Percentiles rank a stretch among this genome's conserved stretches.
These are phyloP conservation scores for Torymus auratus DNA, from an alignment of 2,888 invertebrate species.

Conservation along the genomic window DNA sequence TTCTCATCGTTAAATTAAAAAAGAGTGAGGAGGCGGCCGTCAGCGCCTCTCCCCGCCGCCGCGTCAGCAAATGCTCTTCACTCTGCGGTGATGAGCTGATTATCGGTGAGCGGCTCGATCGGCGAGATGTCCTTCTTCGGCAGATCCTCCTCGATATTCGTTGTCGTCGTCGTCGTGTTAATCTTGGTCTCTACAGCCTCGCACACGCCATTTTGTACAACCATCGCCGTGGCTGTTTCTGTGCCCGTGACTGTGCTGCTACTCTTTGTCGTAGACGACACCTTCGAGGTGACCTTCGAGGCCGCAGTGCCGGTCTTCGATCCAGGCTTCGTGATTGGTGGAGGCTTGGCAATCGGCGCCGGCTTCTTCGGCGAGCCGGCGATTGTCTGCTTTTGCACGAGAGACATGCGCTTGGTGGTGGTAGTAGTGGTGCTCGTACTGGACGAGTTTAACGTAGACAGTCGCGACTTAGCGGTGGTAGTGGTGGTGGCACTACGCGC, in stretches of 20 bases:
- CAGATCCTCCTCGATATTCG: conserved; percentile 69
- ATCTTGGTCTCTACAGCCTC: conserved; percentile 61
- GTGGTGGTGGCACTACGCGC: conserved; percentile 74
- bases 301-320: conserved; percentile 43
- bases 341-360: conserved; percentile 65
- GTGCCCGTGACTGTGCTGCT: conserved; percentile 27
- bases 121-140: conserved; percentile 80
- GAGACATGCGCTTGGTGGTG: conserved; percentile 54
- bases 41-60: conserved; percentile 13
- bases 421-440: conserved; percentile 58
- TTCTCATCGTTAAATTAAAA: conserved; percentile 54
- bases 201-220: conserved; percentile 70
- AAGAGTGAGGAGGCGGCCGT: conserved; percentile 28
- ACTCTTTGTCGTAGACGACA: conserved; percentile 59
- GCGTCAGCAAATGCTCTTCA: conserved; percentile 61
- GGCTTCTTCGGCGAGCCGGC: conserved; percentile 46
- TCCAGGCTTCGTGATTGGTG: conserved; percentile 61
- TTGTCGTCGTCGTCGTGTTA: conserved; percentile 69
- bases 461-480: conserved; percentile 61
- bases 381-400: conserved; percentile 39
- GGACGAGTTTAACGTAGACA: conserved; percentile 55
- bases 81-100: conserved; percentile 73
- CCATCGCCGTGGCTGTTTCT: conserved; percentile 55
- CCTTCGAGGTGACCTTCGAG: conserved; percentile 45
- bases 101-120: conserved; percentile 70